phyloP scores from a whole-genome alignment of 2,888 invertebrate genomes.

The Stenodema calcarata region DNA sequence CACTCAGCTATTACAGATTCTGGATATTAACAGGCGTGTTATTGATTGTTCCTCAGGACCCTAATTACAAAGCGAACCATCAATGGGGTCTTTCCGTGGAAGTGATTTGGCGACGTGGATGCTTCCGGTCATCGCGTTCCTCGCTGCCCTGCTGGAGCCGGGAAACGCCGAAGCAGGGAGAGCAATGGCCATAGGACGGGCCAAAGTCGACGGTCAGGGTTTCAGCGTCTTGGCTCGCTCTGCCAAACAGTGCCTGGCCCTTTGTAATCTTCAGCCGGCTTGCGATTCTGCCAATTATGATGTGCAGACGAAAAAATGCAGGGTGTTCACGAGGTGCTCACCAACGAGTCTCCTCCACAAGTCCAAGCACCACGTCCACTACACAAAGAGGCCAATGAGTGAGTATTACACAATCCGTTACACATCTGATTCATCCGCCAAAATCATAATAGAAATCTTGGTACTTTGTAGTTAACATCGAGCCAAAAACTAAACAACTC shows the following conservation, averaged over 20 bases:
- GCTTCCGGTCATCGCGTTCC: neutral
- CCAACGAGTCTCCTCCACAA: slow-evolving; percentile 47
- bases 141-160: neutral
- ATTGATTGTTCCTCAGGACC: neutral
- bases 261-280: slow-evolving; percentile 51
- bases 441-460: too few relatives aligned
- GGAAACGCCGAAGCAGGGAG: neutral
- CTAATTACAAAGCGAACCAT: neutral
- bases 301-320: slow-evolving; percentile 52
- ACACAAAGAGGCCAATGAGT: slow-evolving; percentile 55
- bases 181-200: slow-evolving; percentile 34
- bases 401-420: slow-evolving; percentile 14
- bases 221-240: slow-evolving; percentile 44
- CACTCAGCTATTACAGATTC: too few relatives aligned
- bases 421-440: too few relatives aligned
- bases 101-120: neutral
- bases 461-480: too few relatives aligned
- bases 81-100: neutral
- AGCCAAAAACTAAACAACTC: too few relatives aligned
- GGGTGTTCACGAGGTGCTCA: slow-evolving; percentile 53
- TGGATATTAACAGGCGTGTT: too few relatives aligned
- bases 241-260: slow-evolving; percentile 45
- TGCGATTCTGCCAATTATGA: slow-evolving; percentile 56
- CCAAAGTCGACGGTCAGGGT: slow-evolving; percentile 50
- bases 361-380: slow-evolving; percentile 51